Conservation (phyloP, 2,888 invertebrate genomes). For the Mythimna loreyi region DNA sequence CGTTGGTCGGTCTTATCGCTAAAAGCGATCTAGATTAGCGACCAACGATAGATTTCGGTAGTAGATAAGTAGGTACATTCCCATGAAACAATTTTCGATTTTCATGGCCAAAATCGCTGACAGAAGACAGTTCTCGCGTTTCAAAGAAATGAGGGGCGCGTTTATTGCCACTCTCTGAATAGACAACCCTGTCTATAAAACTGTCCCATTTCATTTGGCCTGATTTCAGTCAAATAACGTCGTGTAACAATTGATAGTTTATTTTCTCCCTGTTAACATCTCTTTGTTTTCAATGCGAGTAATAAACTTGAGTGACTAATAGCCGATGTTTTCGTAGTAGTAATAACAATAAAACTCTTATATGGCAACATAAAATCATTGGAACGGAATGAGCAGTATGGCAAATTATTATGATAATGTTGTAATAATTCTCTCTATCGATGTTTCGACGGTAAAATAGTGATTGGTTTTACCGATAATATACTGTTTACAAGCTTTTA, state of each 20-base stretch:
- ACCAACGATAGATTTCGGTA: neutral
- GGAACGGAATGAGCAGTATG: slow-evolving; percentile 22
- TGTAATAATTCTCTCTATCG: slow-evolving; percentile 26
- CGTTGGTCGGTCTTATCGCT: too few species aligned
- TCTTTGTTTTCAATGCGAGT: slow-evolving; percentile 25
- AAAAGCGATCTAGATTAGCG: too few species aligned
- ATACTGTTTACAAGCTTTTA: too few species aligned
- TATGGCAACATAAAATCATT: slow-evolving; percentile 34
- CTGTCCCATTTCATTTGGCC: slow-evolving; percentile 27
- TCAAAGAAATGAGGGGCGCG: neutral
- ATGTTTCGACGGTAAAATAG: slow-evolving; percentile 13
- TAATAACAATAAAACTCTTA: slow-evolving; percentile 40
- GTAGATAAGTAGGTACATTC: neutral
- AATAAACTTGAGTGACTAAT: slow-evolving; percentile 31
- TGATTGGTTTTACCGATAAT: slow-evolving; percentile 10
- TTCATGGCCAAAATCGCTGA: neutral
- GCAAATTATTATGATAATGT: slow-evolving; percentile 16
- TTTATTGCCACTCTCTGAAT: slow-evolving; percentile 7
- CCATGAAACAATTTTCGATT: neutral
- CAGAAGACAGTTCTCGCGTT: neutral
- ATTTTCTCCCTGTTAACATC: slow-evolving; percentile 20
- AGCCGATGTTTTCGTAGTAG: slow-evolving; percentile 19
- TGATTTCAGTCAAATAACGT: slow-evolving; percentile 17
- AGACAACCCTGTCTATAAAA: slow-evolving; percentile 37
- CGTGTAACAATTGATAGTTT: slow-evolving; percentile 24